Evolutionary conservation across 1,140 invertebrate genomes (phyloP).

Genomic region (Aphaenogaster ashmeadi): DNA sequence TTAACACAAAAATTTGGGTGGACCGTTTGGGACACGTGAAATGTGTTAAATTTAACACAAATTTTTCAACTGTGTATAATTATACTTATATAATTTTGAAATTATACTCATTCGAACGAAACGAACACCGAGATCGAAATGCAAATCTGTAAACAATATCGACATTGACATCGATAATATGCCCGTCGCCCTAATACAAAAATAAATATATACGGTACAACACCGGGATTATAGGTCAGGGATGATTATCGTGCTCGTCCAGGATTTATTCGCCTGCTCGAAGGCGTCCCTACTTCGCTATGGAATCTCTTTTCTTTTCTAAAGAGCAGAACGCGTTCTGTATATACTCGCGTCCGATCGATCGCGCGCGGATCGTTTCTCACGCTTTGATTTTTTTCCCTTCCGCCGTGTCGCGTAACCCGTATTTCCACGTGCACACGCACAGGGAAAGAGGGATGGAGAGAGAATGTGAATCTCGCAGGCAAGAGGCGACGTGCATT

Average conservation of each 20-base stretch:
- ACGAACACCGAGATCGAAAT: neutral
- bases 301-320: slow-evolving; percentile 10
- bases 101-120: neutral
- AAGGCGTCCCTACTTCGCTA: neutral
- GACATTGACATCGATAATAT: neutral
- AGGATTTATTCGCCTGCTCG: neutral
- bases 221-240: neutral
- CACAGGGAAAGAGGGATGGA: neutral
- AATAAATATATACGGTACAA: neutral
- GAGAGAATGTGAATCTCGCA: neutral
- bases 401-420: slow-evolving; percentile 8
- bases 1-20: too few species aligned
- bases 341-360: slow-evolving; percentile 13
- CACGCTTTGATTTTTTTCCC: slow-evolving; percentile 52
- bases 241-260: neutral
- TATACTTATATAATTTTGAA: neutral
- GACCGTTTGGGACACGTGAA: too few species aligned
- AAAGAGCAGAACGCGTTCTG: neutral
- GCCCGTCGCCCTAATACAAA: neutral
- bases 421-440: slow-evolving; percentile 48
- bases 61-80: too few species aligned
- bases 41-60: too few species aligned
- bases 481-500: neutral
- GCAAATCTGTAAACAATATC: neutral
- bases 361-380: slow-evolving; percentile 55